These are phyloP conservation scores for Cygnus buccinator DNA, from an alignment of 2,113 vertebrate species.

Conservation along the genomic window DNA sequence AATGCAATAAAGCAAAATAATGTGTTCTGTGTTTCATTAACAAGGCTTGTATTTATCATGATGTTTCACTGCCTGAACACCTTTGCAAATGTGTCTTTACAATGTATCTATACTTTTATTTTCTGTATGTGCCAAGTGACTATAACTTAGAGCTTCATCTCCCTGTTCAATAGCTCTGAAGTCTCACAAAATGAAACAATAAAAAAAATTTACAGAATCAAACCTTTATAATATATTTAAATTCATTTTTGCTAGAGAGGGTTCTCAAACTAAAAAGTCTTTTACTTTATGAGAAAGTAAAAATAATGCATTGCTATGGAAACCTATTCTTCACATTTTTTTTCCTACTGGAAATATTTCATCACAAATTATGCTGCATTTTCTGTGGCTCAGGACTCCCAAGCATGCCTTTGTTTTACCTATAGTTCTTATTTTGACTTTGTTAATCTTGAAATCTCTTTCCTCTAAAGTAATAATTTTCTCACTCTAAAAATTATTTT, in stretches of 20 bases:
- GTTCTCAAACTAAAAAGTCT: slow-evolving; percentile 39
- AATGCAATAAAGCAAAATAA: neutral
- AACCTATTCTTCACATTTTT: slow-evolving; percentile 54
- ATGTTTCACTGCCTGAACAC: neutral
- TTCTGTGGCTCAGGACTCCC: slow-evolving; percentile 19
- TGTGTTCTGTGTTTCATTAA: neutral
- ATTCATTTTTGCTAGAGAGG: neutral
- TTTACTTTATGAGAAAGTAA: slow-evolving; percentile 52
- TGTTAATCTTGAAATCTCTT: neutral
- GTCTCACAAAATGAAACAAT: neutral
- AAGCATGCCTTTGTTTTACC: slow-evolving; percentile 15
- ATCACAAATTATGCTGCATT: neutral
- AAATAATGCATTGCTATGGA: slow-evolving; percentile 68
- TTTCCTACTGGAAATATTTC: slow-evolving; percentile 38
- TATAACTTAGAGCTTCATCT: neutral
- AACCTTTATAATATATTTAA: neutral
- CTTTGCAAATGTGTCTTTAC: neutral
- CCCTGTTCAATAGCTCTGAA: neutral
- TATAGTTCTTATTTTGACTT: slow-evolving; percentile 47
- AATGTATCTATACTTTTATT: neutral
- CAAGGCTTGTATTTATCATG: neutral
- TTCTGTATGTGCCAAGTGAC: neutral
- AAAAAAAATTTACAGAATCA: neutral
- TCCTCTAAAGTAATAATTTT: slow-evolving; percentile 1
- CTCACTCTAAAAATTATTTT: neutral